Conservation (phyloP, 2,797 vertebrate species). For the Adelosebastes latens region DNA sequence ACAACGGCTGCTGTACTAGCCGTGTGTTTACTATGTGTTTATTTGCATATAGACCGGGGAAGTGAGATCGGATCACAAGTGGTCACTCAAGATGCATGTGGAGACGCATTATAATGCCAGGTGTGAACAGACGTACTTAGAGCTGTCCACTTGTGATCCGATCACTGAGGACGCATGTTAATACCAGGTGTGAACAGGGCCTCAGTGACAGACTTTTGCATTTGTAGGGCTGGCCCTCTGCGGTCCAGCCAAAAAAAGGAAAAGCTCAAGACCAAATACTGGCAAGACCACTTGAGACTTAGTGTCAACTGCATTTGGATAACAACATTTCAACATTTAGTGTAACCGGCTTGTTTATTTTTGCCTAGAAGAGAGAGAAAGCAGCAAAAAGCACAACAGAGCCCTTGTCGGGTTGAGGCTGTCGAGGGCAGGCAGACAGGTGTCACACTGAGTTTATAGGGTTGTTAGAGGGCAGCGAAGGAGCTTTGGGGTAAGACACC, state of each 20-base stretch:
- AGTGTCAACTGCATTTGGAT: background rate
- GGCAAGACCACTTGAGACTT: background rate
- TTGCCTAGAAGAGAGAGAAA: background rate
- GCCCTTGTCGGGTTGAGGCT: conserved; percentile 2
- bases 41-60: too few relatives aligned
- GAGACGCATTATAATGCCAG: too few relatives aligned
- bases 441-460: conserved; percentile 31
- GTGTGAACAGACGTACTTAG: too few relatives aligned
- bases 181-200: too few relatives aligned
- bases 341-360: background rate
- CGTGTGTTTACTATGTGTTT: too few relatives aligned
- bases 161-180: too few relatives aligned
- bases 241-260: background rate
- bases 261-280: background rate
- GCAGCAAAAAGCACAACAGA: conserved; percentile 18
- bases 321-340: background rate
- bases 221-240: too few relatives aligned
- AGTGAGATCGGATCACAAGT: too few relatives aligned
- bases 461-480: conserved; percentile 3
- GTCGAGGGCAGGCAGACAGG: conserved; percentile 6
- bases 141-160: too few relatives aligned
- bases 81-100: too few relatives aligned
- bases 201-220: too few relatives aligned
- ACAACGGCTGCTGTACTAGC: too few relatives aligned
- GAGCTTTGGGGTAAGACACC: background rate